Evolutionary conservation across 1,140 invertebrate genomes (phyloP).

Genomic region (Pectinophora gossypiella): DNA sequence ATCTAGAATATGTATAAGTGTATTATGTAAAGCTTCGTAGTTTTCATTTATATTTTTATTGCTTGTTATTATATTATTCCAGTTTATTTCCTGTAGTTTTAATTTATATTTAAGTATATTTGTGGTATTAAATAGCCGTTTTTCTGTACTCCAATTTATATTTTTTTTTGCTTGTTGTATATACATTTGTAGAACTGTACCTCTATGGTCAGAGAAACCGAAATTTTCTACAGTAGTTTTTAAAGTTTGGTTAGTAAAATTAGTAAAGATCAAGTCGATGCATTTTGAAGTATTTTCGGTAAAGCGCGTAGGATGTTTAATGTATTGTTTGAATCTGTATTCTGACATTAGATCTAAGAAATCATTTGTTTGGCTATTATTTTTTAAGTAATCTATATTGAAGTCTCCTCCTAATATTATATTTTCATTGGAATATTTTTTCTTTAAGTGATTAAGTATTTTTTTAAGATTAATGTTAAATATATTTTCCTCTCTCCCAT

Average conservation of each 20-base stretch:
- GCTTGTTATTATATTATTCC: neutral
- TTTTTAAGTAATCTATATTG: slow-evolving; percentile 1
- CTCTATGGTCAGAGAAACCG: slow-evolving; percentile 7
- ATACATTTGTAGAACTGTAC: no score
- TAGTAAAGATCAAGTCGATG: slow-evolving; percentile 7
- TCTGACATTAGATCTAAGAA: neutral
- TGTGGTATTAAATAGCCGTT: no score
- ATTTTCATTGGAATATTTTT: slow-evolving; percentile 2
- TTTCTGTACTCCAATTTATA: no score
- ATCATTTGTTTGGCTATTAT: neutral
- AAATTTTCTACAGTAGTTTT: slow-evolving; percentile 1
- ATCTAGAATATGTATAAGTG: neutral
- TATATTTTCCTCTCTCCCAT: neutral
- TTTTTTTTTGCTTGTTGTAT: no score
- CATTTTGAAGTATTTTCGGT: slow-evolving; percentile 1
- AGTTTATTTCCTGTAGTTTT: no score
- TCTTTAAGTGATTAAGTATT: neutral
- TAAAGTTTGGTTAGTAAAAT: neutral
- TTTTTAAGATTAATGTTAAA: neutral
- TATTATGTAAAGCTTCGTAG: slow-evolving; percentile 1
- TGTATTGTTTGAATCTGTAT: slow-evolving; percentile 1
- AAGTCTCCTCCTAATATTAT: slow-evolving; percentile 5
- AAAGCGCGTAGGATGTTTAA: neutral
- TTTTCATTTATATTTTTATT: slow-evolving; percentile 6
- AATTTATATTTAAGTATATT: no score